Conservation (phyloP, 2,797 vertebrate species). For the Gallinago stenura region DNA sequence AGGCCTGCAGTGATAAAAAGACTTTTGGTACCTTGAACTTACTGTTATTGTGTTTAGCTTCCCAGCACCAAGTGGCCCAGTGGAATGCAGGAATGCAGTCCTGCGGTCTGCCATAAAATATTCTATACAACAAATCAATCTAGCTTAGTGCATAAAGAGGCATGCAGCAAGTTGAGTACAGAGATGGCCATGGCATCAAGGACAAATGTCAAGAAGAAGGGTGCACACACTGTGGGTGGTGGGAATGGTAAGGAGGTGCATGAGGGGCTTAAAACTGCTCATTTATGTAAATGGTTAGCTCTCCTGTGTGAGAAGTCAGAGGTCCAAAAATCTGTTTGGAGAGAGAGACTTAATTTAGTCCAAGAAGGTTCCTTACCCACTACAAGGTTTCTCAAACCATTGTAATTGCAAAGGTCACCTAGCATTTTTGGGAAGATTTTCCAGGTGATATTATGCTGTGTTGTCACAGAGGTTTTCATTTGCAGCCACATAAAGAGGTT, state of each 20-base stretch:
- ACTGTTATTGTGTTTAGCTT: background rate
- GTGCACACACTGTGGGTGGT: accelerated
- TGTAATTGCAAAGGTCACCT: background rate
- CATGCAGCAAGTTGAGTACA: background rate
- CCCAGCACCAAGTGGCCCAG: background rate
- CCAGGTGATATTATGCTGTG: background rate
- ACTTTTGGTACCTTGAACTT: background rate
- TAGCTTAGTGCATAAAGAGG: background rate
- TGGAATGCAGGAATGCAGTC: background rate
- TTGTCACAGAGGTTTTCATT: background rate
- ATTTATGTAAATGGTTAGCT: background rate
- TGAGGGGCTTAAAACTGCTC: background rate
- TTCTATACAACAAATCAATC: background rate
- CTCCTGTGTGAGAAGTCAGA: background rate
- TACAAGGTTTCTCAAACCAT: background rate
- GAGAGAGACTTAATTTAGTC: background rate
- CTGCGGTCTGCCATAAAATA: background rate
- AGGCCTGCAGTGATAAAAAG: background rate
- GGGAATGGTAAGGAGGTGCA: background rate
- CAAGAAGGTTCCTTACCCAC: background rate
- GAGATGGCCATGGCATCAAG: background rate
- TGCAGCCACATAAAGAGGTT: background rate
- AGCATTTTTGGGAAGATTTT: background rate
- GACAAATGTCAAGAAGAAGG: background rate
- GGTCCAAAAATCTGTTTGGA: background rate